A percentile compares a stretch with the other conserved stretches of the same genome.
These are phyloP conservation scores for Hymenopus coronatus DNA, from an alignment of 2,888 invertebrate genomes.

Conservation along the genomic window DNA sequence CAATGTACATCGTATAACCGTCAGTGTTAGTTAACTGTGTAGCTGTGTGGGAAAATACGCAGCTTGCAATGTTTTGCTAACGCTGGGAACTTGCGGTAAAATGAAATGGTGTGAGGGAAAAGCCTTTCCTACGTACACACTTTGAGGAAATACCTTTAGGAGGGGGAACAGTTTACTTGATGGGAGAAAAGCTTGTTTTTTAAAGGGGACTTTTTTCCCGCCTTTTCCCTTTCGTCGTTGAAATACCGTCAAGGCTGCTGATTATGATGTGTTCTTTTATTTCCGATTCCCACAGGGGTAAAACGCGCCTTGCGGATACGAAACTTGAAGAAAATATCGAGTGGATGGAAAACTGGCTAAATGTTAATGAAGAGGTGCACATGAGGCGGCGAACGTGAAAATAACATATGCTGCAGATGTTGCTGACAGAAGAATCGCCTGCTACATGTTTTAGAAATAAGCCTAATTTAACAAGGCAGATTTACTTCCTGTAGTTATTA, in stretches of 20 bases:
- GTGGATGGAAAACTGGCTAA: neutral
- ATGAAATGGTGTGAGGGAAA: neutral
- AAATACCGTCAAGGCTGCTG: neutral
- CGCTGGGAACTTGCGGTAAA: conserved; percentile 15
- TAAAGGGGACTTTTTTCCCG: neutral
- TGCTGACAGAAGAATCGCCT: neutral
- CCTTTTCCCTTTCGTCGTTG: neutral
- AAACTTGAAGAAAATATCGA: neutral
- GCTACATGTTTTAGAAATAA: neutral
- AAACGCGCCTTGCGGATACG: neutral
- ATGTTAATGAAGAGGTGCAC: neutral
- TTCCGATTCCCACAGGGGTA: neutral
- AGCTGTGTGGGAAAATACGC: conserved; percentile 10
- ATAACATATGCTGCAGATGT: neutral
- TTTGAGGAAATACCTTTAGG: neutral
- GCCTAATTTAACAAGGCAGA: neutral
- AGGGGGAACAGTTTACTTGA: conserved; percentile 5
- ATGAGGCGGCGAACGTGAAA: neutral
- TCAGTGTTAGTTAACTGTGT: neutral
- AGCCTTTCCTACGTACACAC: neutral
- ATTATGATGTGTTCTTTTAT: neutral
- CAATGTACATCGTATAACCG: neutral
- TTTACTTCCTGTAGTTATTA: neutral
- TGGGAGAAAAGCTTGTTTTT: conserved; percentile 10
- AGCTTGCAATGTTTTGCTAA: conserved; percentile 20